Conservation (phyloP, 2,797 vertebrate genomes). For the Centropyge bicolor region DNA sequence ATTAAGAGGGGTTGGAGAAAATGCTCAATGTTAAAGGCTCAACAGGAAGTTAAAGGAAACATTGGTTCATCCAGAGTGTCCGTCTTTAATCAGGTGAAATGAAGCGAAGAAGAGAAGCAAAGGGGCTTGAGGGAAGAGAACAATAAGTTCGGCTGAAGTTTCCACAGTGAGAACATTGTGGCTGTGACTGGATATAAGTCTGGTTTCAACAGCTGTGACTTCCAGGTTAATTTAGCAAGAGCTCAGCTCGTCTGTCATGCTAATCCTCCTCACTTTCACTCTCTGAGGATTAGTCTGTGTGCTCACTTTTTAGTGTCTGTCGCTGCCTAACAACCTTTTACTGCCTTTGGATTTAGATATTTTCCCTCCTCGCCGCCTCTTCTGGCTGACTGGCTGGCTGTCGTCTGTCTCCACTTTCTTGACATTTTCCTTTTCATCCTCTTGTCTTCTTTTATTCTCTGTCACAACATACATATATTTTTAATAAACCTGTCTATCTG, state of each 20-base stretch:
- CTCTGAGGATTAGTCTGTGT: constrained; percentile 34
- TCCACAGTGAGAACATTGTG: constrained; percentile 13
- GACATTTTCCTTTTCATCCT: constrained; percentile 7
- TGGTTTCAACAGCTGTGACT: constrained; percentile 5
- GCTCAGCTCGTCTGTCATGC: constrained; percentile 15
- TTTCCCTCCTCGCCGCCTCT: background rate
- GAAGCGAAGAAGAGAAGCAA: background rate
- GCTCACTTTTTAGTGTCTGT: constrained; percentile 15
- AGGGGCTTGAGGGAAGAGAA: background rate
- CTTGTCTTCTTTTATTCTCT: background rate
- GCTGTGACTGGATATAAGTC: constrained; percentile 11
- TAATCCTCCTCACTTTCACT: constrained; percentile 48
- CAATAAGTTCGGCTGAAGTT: background rate
- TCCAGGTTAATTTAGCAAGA: constrained; percentile 24
- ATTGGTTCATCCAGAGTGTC: background rate
- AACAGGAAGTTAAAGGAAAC: background rate
- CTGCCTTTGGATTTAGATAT: constrained; percentile 8
- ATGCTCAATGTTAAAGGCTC: background rate
- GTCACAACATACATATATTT: background rate
- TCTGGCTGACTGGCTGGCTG: background rate
- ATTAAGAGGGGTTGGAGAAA: background rate
- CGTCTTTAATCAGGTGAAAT: background rate
- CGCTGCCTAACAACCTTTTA: constrained; percentile 4
- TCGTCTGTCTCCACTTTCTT: background rate
- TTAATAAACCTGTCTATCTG: background rate